Conservation (phyloP, 2,797 vertebrate species). For the Cyclura pinguis region DNA sequence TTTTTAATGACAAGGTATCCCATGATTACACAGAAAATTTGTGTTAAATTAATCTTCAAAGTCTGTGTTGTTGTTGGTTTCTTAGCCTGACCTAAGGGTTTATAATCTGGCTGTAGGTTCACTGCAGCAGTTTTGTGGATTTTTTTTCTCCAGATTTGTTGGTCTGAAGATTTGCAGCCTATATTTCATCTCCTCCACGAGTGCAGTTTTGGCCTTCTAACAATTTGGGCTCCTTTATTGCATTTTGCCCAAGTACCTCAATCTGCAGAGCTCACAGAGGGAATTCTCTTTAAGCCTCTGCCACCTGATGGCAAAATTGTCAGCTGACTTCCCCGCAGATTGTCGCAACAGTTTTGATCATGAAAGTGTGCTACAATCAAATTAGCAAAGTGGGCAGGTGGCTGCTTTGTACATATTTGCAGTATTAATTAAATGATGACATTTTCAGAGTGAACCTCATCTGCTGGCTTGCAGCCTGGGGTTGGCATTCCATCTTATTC, state of each 20-base stretch:
- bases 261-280: not conserved
- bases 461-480: not conserved
- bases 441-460: not conserved
- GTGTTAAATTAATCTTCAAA: not conserved
- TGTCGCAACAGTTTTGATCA: not conserved
- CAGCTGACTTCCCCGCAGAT: not conserved
- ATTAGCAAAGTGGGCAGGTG: not conserved
- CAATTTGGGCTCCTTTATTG: not conserved
- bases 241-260: not conserved
- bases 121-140: no score
- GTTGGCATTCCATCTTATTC: not conserved
- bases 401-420: not conserved
- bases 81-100: not conserved
- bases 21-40: not conserved
- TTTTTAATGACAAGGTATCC: not conserved
- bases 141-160: no score
- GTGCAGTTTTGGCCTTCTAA: not conserved
- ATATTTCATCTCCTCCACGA: not conserved
- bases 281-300: not conserved
- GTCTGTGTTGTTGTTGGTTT: constrained; percentile 2
- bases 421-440: not conserved
- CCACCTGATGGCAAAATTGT: not conserved
- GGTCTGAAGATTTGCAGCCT: not conserved
- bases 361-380: not conserved
- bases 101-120: not conserved